Evolutionary conservation across 1,140 invertebrate species (phyloP), one percentile per base, ranked within the genome.

Genomic region (Drosophila quadrilineata): DNA sequence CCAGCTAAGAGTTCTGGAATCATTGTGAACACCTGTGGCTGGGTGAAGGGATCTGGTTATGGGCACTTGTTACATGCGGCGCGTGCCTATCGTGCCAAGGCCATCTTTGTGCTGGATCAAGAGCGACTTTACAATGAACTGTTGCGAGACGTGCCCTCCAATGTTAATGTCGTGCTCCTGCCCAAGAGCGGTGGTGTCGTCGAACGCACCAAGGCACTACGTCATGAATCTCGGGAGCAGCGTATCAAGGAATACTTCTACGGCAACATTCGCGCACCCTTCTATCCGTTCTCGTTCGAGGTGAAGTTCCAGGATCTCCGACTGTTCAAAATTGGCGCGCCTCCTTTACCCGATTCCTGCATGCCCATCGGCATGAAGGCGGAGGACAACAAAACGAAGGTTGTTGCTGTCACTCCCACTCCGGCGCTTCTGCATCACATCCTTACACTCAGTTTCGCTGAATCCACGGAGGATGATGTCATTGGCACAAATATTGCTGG

Each of bases 1-100:
- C 91, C 85, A 95, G 95, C 95, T 0, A 94, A 95, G 88, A 92
- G 92, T 33, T 98, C 97, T 21, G 98, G 98, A n/a, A 95, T 97
- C 1, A 94, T 99, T 26, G 98, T 99, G 45, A 99, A 99, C 88
- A 99, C 98, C 0, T 98, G 97, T 86, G 98, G 98, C 1, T 99
- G 98, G 98, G 94, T 99, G 0, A 97, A 98, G 91, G 95, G 93
- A 1, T 94, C 94, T 4, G 97, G 97, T 0, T 98, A 97, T 86
- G 94, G 94, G 79, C 91, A 95, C 35, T 87, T 97, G 6, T 93
- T 94, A 6, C 96, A 98, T 80, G 94, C 96, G 3, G 96, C 97
- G 0, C 94, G 96, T 84, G 95, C 95, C 3, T 99, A 99, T 91
- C 96, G 98, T 92, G 97, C 98, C 1, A 97, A 98, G 89, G 94